Evolutionary conservation across 1,140 invertebrate genomes (phyloP), one percentile per base, ranked within the genome.

Genomic region (Holotrichia oblita): DNA sequence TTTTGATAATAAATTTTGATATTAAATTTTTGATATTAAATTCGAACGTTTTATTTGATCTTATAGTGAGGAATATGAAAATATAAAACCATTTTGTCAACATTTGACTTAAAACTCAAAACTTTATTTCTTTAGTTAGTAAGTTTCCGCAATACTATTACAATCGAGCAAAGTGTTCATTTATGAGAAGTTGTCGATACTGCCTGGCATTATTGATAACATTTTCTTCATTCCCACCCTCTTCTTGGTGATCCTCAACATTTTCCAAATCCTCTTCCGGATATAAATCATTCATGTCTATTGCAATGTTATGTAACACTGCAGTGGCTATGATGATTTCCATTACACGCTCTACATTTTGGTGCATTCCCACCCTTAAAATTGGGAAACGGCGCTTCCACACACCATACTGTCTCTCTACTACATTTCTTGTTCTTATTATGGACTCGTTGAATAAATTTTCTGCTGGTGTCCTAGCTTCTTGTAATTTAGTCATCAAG

Each of bases 261-360:
- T 14, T 75, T n/a, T 75, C 40, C 40, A 14, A 24, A 24, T 73
- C 69, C 22, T 14, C 12, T 73, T 14, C 12, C 14, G 40, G n/a
- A 40, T n/a, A n/a, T n/a, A n/a, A 14, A 17, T 78, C 77, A 22
- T 48, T 72, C n/a, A 40, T 22, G 14, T 73, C 48, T 73, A 81
- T 73, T 27, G 73, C 73, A 14, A 75, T 40, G 41, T 75, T 75
- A 40, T 75, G 73, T 14, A 75, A 24, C 10, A 75, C 41, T 59
- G 81, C 85, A 74, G 80, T 81, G 44, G 86, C 84, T 8, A 86
- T 79, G 41, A 88, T 87, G 3, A 87, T 81, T 59, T 79, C 59
- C 22, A 82, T 41, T 75, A 40, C 22, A 27, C 14, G 27, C 14
- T 14, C n/a, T 44, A 75, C 22, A 75, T 14, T n/a, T 10, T n/a